Evolutionary conservation across 1,140 invertebrate genomes (phyloP).

Genomic region (Bombus cullumanus): DNA sequence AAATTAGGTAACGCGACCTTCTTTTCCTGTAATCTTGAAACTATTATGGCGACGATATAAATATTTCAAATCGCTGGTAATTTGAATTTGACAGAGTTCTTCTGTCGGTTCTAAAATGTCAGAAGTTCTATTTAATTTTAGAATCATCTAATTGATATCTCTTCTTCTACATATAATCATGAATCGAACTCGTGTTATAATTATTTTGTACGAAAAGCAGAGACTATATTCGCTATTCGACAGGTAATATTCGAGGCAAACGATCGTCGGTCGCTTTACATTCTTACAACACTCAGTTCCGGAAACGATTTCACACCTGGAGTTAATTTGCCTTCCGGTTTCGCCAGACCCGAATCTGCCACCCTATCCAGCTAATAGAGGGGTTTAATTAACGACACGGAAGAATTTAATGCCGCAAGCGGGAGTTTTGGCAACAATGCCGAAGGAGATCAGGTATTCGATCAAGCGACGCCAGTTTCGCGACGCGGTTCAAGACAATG

Average conservation of each 20-base stretch:
- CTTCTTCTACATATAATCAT: too few relatives aligned
- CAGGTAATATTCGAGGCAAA: not conserved
- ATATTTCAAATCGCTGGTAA: too few relatives aligned
- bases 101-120: too few relatives aligned
- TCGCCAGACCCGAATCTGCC: not conserved
- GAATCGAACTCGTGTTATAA: too few relatives aligned
- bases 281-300: not conserved
- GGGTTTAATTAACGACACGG: slow-evolving; percentile 7
- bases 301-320: not conserved
- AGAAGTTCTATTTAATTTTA: too few relatives aligned
- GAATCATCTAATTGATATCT: too few relatives aligned
- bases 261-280: not conserved
- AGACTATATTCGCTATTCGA: not conserved
- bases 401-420: slow-evolving; percentile 25
- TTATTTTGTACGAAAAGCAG: too few relatives aligned
- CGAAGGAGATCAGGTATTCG: slow-evolving; percentile 23
- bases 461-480: slow-evolving; percentile 42
- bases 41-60: too few relatives aligned
- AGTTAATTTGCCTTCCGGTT: not conserved
- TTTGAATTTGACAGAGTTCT: too few relatives aligned
- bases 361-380: not conserved
- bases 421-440: not conserved
- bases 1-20: too few relatives aligned
- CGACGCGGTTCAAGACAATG: slow-evolving; percentile 20
- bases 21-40: too few relatives aligned